phyloP scores from a whole-genome alignment of 2,113 vertebrate genomes.

The Psilopogon haemacephalus region DNA sequence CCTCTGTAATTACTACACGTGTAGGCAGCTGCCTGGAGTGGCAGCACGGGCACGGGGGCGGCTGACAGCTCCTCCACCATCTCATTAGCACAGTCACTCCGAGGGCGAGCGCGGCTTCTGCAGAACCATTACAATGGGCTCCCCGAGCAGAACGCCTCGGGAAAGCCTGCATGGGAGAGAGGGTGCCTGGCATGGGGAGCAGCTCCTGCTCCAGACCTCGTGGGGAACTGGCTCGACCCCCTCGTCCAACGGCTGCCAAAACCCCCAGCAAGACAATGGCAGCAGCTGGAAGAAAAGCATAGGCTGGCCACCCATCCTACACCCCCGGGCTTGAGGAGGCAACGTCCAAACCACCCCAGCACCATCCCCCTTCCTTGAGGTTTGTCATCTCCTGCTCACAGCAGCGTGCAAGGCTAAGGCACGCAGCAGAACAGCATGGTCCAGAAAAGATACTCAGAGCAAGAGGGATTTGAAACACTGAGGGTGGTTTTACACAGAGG shows the following conservation, averaged over 20 bases:
- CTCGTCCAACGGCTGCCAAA: fast-evolving
- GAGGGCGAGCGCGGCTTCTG: not conserved
- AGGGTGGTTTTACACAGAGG: not conserved
- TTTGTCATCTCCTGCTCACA: not conserved
- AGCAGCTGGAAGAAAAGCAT: fast-evolving
- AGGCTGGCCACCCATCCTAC: fast-evolving
- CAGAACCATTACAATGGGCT: not conserved
- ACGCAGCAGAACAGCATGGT: not conserved
- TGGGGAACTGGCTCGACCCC: fast-evolving
- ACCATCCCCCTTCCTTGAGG: fast-evolving
- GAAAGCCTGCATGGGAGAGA: not conserved
- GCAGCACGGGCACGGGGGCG: conserved; percentile 36
- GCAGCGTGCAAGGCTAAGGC: not conserved
- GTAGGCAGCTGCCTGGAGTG: conserved; percentile 63
- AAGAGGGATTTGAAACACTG: fast-evolving
- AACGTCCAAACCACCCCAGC: not conserved
- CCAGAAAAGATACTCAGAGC: fast-evolving
- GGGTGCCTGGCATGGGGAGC: not conserved
- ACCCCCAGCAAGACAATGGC: fast-evolving
- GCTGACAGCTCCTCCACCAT: conserved; percentile 57
- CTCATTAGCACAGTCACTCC: conserved; percentile 43
- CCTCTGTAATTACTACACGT: conserved; percentile 63
- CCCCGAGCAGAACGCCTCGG: not conserved
- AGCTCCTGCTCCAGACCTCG: not conserved
- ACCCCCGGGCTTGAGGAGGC: not conserved